A percentile compares a stretch with the other conserved stretches of the same genome.
Conservation (phyloP, 2,113 vertebrate species). For the Pantherophis guttatus region DNA sequence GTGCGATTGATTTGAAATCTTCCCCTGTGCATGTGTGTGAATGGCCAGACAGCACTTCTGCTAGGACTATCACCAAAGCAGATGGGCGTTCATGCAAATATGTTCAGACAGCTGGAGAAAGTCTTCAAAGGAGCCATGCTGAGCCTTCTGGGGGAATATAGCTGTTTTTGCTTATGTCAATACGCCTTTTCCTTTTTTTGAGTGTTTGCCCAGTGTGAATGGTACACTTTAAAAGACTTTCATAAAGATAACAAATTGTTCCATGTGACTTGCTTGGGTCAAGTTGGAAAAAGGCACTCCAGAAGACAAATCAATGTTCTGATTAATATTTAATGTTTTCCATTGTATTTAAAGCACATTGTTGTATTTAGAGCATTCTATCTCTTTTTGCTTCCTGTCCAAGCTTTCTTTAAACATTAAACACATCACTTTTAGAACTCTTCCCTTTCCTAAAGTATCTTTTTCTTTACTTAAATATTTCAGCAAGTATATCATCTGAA, state of each 20-base stretch:
- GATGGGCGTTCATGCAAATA: not conserved
- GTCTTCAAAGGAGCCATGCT: not conserved
- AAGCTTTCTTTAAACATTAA: conserved; percentile 12
- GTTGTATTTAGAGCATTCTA: not conserved
- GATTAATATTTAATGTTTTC: not conserved
- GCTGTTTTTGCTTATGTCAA: not conserved
- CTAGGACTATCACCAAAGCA: not conserved
- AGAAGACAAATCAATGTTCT: conserved; percentile 36
- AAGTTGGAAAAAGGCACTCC: conserved; percentile 28
- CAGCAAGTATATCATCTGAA: conserved; percentile 9
- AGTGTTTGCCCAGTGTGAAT: not conserved
- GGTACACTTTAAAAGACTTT: not conserved
- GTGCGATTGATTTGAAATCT: not conserved
- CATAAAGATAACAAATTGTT: not conserved
- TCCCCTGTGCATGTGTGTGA: not conserved
- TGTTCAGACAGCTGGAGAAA: not conserved
- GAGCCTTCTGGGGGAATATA: not conserved
- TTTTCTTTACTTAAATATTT: not conserved
- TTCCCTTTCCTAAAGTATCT: not conserved
- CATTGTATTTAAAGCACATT: conserved; percentile 28
- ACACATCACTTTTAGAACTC: not conserved
- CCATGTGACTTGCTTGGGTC: conserved; percentile 29
- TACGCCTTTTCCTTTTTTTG: not conserved
- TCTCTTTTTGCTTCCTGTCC: conserved; percentile 18
- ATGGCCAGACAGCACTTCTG: not conserved